Base-by-base conservation (phyloP, 2,113 vertebrate genomes). In the Alouatta palliata region DNA sequence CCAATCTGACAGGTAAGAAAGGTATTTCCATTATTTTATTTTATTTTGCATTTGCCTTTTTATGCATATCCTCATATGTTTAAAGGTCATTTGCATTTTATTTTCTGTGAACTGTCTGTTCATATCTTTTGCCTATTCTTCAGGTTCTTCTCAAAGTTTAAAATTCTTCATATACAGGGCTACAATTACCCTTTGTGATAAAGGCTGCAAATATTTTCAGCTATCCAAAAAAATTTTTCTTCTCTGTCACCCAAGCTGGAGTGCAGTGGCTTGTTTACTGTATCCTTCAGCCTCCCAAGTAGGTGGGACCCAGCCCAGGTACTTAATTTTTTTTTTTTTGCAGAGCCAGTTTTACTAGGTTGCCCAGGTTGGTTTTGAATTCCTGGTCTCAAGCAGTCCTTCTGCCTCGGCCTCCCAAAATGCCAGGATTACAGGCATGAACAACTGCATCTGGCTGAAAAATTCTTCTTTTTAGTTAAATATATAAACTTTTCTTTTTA, bases 191-290 rank as follows among this genome's bases (percentile, higher is more conserved):
- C 32, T 76, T 90, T 40, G 61, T 87, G 43, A 90, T 49, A 81
- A 70, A 90, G 11, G 56, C 43, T 86, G 35, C 45, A 93, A 93
- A 54, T 75, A 89, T 35, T 83, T 95, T 92, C 61, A 64, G 61
- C 61, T 64, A 64, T 64, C 61, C 27, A 64, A 64, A 64, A 64
- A 32, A 64, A 14, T 14, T 6, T 64, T 64, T 64, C 61, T 64
- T 32, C 27, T 64, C 61, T 64, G 61, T 32, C 61, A 64, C 61
- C 61, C 61, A 64, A 27, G 27, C 61, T 64, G 61, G 12, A 64
- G 27, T 32, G 61, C 61, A 64, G 5, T 64, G 12, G 61, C 61
- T 64, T 64, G 61, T 30, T 64, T 64, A 64, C 61, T 32, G 61
- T 25, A 64, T 6, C 61, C 61, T 30, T 64, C 61, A 64, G 61